Evolutionary conservation across 2,113 vertebrate species (phyloP).

Genomic region (Misgurnus mizolepis): DNA sequence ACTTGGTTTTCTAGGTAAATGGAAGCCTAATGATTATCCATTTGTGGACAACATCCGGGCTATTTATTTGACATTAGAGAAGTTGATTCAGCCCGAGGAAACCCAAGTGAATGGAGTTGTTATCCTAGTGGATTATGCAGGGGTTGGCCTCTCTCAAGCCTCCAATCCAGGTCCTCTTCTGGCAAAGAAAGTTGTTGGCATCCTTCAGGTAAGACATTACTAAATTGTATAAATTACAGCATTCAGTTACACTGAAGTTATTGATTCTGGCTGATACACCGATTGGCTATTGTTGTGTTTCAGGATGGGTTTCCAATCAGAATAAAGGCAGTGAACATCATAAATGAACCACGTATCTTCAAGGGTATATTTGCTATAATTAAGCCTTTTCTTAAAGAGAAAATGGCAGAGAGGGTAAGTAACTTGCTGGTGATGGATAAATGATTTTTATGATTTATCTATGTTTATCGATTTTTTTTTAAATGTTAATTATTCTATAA

Average conservation of each 20-base stretch:
- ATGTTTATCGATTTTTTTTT: no score
- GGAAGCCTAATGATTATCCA: conserved; percentile 91
- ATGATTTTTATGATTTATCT: no score
- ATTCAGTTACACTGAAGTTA: background rate
- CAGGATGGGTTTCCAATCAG: conserved; percentile 98
- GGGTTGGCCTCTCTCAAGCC: conserved; percentile 95
- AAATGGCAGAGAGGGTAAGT: conserved; percentile 95
- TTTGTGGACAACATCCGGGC: conserved; percentile 97
- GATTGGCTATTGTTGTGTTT: background rate
- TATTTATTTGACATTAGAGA: conserved; percentile 95
- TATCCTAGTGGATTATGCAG: conserved; percentile 95
- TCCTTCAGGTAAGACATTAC: conserved; percentile 87
- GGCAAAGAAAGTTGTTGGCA: conserved; percentile 96
- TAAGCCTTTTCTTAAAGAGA: conserved; percentile 98
- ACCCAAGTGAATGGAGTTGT: conserved; percentile 98
- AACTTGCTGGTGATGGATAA: background rate
- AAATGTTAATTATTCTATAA: no score
- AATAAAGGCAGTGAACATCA: conserved; percentile 97
- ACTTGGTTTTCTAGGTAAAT: conserved; percentile 80
- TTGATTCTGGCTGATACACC: background rate
- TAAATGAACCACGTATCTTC: conserved; percentile 97
- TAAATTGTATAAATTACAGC: background rate
- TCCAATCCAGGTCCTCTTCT: conserved; percentile 97
- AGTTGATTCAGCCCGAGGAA: conserved; percentile 96
- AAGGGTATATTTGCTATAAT: conserved; percentile 99